Base-by-base conservation (phyloP, 2,888 invertebrate species). In the Dolichopus griseipennis region DNA sequence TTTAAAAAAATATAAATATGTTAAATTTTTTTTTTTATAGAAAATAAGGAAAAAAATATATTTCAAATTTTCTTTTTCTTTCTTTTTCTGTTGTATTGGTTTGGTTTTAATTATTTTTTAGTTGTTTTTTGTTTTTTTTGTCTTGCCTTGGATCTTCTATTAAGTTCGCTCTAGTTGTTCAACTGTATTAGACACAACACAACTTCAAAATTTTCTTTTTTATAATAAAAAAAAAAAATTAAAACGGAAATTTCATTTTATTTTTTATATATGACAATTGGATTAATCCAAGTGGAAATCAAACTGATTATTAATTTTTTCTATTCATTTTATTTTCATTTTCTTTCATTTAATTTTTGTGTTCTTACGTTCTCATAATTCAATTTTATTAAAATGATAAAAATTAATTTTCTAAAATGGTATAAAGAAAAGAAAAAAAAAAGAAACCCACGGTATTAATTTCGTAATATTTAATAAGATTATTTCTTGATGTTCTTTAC, bases 231-330 rank as follows among this genome's bases (percentile, higher is more conserved):
- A 52, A 1, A 52, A 5, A 15, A 52, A 52, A 18, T 2, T 18
- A 52, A 52, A 52, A 52, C 52, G 52, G 52, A 52, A 52, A 52
- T 52, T 52, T 52, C 52, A 52, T 52, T 52, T 52, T 2, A 52
- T 52, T 52, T 52, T 52, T 52, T 52, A 52, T 52, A 15, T 9
- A 52, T 52, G 52, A 52, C 52, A 52, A 52, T 52, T 52, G 52
- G 52, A 52, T 52, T 52, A 52, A 52, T 52, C 52, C 52, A 52
- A 52, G 52, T 52, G 52, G 52, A 52, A 52, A 15, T 52, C 15
- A 52, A 52, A 52, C 52, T 52, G 52, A 52, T 52, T 52, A 52
- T 52, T 52, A 52, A 12, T 12, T 52, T n/a, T 52, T 52, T 37
- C 37, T 37, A 7, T 12, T 37, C 12, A 5, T 37, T 10, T 37